Evolutionary conservation across 2,113 vertebrate species (phyloP).

Genomic region (Heteronetta atricapilla): DNA sequence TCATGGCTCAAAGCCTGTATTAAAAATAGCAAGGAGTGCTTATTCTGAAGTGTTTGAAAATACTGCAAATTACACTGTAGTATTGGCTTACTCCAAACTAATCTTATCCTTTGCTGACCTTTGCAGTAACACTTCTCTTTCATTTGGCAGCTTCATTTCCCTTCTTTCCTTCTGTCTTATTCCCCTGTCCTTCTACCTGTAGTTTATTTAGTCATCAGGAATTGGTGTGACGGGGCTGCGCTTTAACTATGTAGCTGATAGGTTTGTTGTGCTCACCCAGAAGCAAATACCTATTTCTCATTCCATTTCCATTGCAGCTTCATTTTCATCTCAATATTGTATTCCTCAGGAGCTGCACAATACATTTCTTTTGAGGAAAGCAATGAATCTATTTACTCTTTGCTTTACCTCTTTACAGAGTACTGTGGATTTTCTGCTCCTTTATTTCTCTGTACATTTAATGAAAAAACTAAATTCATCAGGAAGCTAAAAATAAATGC

Average conservation of each 20-base stretch:
- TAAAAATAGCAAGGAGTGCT: slow-evolving; percentile 74
- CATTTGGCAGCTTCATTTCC: slow-evolving; percentile 77
- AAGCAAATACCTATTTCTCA: slow-evolving; percentile 71
- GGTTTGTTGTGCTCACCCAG: slow-evolving; percentile 51
- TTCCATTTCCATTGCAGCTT: slow-evolving; percentile 71
- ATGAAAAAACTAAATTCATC: slow-evolving; percentile 1
- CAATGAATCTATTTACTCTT: slow-evolving; percentile 75
- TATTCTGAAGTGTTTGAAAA: slow-evolving; percentile 77
- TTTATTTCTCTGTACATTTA: neutral
- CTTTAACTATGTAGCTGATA: slow-evolving; percentile 49
- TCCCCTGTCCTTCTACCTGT: slow-evolving; percentile 65
- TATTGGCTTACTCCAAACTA: slow-evolving; percentile 68
- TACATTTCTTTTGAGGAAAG: slow-evolving; percentile 67
- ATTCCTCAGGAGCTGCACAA: slow-evolving; percentile 71
- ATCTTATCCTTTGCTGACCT: slow-evolving; percentile 75
- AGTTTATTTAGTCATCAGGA: slow-evolving; percentile 71
- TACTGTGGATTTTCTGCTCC: slow-evolving; percentile 34
- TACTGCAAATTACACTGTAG: slow-evolving; percentile 74
- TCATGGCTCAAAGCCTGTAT: slow-evolving; percentile 71
- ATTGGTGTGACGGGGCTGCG: slow-evolving; percentile 23
- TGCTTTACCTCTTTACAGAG: slow-evolving; percentile 18
- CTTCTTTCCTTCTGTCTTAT: slow-evolving; percentile 55
- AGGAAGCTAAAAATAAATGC: slow-evolving; percentile 26
- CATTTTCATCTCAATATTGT: slow-evolving; percentile 71
- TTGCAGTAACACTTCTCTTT: slow-evolving; percentile 72